Conservation (phyloP, 2,113 vertebrate genomes). For the Pterocles burchelli region DNA sequence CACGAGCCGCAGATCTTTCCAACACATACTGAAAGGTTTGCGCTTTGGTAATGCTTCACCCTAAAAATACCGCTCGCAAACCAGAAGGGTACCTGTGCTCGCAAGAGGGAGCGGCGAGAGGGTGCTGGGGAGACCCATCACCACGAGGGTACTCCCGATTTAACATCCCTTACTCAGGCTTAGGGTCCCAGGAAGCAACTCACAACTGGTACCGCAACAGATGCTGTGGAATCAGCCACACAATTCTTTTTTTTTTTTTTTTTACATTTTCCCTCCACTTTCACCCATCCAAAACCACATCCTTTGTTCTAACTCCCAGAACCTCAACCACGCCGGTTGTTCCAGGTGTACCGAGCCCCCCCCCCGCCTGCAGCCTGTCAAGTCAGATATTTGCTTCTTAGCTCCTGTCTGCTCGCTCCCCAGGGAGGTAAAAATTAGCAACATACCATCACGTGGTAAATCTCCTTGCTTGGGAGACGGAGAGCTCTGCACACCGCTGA, state of each 20-base stretch:
- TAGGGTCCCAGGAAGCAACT: neutral
- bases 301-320: neutral
- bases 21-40: neutral
- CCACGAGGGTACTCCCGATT: fast-evolving
- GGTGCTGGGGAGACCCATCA: fast-evolving
- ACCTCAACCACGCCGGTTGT: neutral
- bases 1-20: neutral
- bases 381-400: neutral
- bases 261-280: neutral
- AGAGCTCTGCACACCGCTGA: constrained; percentile 40
- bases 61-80: fast-evolving
- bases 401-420: constrained; percentile 22
- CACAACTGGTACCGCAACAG: neutral
- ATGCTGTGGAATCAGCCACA: neutral
- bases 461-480: constrained; percentile 49
- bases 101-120: neutral
- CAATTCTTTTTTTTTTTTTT: neutral
- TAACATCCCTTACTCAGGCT: fast-evolving
- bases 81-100: neutral
- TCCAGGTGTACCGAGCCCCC: neutral
- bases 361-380: neutral
- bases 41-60: fast-evolving
- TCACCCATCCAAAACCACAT: fast-evolving
- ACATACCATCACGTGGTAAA: constrained; percentile 76
- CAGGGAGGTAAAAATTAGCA: constrained; percentile 61